Conservation (phyloP, 2,797 vertebrate genomes). For the Hydrophis major region DNA sequence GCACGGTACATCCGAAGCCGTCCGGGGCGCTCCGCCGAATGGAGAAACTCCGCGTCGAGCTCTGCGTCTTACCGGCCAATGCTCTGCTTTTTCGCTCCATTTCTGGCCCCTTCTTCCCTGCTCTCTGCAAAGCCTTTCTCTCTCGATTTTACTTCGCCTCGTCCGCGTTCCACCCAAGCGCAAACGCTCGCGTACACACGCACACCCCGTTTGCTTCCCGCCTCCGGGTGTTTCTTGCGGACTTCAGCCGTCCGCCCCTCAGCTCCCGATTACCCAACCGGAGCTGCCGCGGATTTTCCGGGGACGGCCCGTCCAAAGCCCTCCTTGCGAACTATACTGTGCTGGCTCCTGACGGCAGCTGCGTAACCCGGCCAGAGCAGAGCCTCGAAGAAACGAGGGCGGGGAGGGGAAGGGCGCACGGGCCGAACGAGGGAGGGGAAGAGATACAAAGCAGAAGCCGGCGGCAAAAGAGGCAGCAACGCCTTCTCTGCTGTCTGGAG, state of each 20-base stretch:
- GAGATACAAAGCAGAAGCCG: not conserved
- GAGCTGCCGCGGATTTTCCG: slow-evolving; percentile 24
- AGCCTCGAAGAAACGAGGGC: slow-evolving; percentile 44
- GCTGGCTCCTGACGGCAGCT: slow-evolving; percentile 46
- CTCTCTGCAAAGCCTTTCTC: not conserved
- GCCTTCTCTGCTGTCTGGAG: not conserved
- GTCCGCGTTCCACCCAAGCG: not conserved
- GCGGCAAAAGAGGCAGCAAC: not conserved
- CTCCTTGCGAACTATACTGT: slow-evolving; percentile 36
- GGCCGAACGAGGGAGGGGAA: slow-evolving; percentile 27
- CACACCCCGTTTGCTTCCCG: not conserved
- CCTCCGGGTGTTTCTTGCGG: not conserved
- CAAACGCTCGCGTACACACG: not conserved
- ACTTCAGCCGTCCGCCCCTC: not conserved
- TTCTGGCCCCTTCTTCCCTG: not conserved
- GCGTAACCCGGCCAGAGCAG: slow-evolving; percentile 50
- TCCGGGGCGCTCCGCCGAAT: not conserved
- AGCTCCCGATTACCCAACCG: slow-evolving; percentile 25
- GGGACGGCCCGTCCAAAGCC: slow-evolving; percentile 1
- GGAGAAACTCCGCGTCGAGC: not conserved
- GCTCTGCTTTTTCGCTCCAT: not conserved
- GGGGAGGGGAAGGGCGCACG: slow-evolving; percentile 53
- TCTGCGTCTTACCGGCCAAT: not conserved
- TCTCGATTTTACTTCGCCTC: not conserved
- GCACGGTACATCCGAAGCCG: not conserved